phyloP scores from a whole-genome alignment of 2,888 invertebrate species.

The Macaria liturata region DNA sequence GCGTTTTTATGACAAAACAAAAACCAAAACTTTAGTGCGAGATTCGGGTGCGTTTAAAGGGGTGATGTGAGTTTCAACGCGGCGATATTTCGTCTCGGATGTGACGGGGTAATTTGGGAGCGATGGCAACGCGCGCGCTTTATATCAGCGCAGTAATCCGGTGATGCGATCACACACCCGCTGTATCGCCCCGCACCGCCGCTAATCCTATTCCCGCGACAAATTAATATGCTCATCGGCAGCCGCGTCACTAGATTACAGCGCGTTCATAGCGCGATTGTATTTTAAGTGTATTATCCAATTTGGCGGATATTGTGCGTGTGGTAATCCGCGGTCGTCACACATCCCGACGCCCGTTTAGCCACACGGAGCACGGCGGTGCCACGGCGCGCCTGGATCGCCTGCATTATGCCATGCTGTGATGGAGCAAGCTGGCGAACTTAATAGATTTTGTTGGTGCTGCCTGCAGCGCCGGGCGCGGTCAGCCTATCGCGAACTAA shows the following conservation, averaged over 20 bases:
- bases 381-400: constrained; percentile 56
- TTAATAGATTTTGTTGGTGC: constrained; percentile 79
- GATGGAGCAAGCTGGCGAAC: constrained; percentile 73
- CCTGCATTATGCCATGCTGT: constrained; percentile 69
- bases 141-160: constrained; percentile 48
- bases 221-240: constrained; percentile 83
- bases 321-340: constrained; percentile 75
- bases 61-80: constrained; percentile 18
- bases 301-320: constrained; percentile 84
- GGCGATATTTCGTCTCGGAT: constrained; percentile 28
- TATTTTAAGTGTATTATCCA: constrained; percentile 87
- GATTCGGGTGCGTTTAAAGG: constrained; percentile 12
- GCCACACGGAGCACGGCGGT: constrained; percentile 57
- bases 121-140: constrained; percentile 43
- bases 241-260: constrained; percentile 79
- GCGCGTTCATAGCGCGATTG: constrained; percentile 81
- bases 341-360: constrained; percentile 60
- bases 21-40: constrained; percentile 12
- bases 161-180: constrained; percentile 59
- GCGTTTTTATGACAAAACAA: constrained; percentile 10
- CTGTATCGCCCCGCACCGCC: constrained; percentile 40
- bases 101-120: constrained; percentile 52
- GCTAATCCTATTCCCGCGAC: constrained; percentile 79
- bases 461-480: constrained; percentile 54
- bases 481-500: constrained; percentile 74